Base-by-base conservation (phyloP, 2,888 invertebrate genomes). In the Actias luna region DNA sequence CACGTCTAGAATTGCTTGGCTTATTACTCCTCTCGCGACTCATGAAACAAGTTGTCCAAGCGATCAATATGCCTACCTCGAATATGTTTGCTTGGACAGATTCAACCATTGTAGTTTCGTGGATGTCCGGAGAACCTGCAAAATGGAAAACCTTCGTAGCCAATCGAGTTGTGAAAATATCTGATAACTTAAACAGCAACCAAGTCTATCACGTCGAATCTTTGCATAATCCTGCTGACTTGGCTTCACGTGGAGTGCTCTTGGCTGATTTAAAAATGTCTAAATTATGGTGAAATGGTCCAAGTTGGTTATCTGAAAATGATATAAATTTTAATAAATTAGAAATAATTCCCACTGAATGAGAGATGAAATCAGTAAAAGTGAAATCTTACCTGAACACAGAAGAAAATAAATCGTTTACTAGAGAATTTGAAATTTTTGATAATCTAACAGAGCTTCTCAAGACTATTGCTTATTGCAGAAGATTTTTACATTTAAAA, bases 121-220 rank as follows among this genome's bases (percentile, higher is more conserved):
- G 71, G 72, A 65, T 74, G 1, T 57, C 16, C 0, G 70, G 71
- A 39, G 66, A 73, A 18, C 72, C 72, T 3, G 66, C 55, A 7
- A 42, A 65, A 55, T 75, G 70, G 72, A 72, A 73, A 27, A 59
- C 64, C n/a, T 74, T 69, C 36, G 68, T 74, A 2, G 67, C 67
- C 33, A 68, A 66, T 36, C 59, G 68, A 10, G 64, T 68, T 31
- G 67, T 68, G 5, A 69, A 74, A 62, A 74, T 72, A 18, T 33
- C 61, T 18, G 63, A 68, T 25, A 42, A 65, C 18, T 36, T 60
- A 35, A 58, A 57, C 27, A 63, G 60, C 22, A 61, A 22, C 0
- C 65, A 65, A 8, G 73, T 71, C 69, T 64, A 59, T 39, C 71
- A 71, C 52, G 71, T 72, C 7, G 39, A 59, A 16, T 67, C 71